phyloP scores from a whole-genome alignment of 2,888 invertebrate genomes.

The Agrochola lota region DNA sequence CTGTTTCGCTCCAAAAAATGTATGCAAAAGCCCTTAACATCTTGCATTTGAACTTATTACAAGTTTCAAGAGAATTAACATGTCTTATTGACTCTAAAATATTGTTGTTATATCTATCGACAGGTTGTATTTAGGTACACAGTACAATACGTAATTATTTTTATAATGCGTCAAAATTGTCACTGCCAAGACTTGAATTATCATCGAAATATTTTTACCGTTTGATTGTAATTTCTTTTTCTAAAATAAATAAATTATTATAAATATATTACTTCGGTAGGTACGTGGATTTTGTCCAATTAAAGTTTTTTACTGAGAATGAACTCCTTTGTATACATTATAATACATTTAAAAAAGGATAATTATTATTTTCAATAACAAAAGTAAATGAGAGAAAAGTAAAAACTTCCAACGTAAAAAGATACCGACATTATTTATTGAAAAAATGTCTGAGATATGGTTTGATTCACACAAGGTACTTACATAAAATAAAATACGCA shows the following conservation, averaged over 20 bases:
- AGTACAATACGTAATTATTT: conserved; percentile 54
- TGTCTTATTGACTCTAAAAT: conserved; percentile 52
- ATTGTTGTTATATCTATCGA: conserved; percentile 35
- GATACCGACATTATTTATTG: background rate
- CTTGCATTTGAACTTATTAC: conserved; percentile 59
- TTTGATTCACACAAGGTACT: conserved; percentile 53
- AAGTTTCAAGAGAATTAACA: conserved; percentile 37
- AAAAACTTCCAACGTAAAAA: background rate
- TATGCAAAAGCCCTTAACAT: conserved; percentile 8
- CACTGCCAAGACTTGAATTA: conserved; percentile 33
- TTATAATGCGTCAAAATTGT: conserved; percentile 55
- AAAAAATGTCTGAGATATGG: conserved; percentile 1
- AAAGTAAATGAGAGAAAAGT: background rate
- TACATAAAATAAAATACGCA: background rate
- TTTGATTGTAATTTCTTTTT: background rate
- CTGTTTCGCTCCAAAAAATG: conserved; percentile 24
- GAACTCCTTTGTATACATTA: background rate
- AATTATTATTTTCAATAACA: background rate
- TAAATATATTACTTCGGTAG: background rate
- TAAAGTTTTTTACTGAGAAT: background rate
- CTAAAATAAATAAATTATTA: conserved; percentile 2
- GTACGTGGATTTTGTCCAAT: background rate
- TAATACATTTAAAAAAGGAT: background rate
- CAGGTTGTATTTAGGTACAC: conserved; percentile 60
- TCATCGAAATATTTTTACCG: conserved; percentile 12